phyloP scores from a whole-genome alignment of 2,797 vertebrate species.

The Clarias pachynema region DNA sequence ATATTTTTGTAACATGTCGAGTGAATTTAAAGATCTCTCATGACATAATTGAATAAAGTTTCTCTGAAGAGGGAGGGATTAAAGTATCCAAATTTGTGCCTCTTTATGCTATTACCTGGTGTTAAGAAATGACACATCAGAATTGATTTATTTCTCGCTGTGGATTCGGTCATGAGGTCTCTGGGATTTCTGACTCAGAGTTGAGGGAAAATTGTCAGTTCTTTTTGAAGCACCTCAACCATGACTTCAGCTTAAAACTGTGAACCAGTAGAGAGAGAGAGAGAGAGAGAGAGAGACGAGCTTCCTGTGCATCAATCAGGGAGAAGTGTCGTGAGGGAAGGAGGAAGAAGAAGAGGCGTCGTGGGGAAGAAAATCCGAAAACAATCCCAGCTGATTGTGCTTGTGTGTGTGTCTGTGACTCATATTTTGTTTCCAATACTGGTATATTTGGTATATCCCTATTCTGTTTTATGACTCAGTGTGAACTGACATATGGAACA shows the following conservation, averaged over 20 bases:
- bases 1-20: neutral
- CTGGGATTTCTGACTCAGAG: neutral
- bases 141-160: conserved; percentile 25
- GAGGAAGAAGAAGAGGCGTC: neutral
- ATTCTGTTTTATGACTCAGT: conserved; percentile 35
- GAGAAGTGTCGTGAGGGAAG: conserved; percentile 15
- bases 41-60: neutral
- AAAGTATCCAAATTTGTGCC: conserved; percentile 10
- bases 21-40: neutral
- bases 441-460: conserved; percentile 27
- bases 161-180: neutral
- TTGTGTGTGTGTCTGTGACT: conserved; percentile 22
- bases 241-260: conserved; percentile 11
- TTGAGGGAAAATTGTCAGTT: neutral
- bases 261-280: neutral
- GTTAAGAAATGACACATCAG: neutral
- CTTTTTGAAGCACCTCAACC: neutral
- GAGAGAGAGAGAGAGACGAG: neutral
- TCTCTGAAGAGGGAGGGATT: neutral
- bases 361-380: conserved; percentile 8
- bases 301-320: conserved; percentile 10
- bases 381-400: neutral
- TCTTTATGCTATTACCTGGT: neutral
- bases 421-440: conserved; percentile 34
- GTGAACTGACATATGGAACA: conserved; percentile 16